These are phyloP conservation scores for Saccostrea echinata DNA, from an alignment of 1,140 invertebrate genomes.

Conservation along the genomic window DNA sequence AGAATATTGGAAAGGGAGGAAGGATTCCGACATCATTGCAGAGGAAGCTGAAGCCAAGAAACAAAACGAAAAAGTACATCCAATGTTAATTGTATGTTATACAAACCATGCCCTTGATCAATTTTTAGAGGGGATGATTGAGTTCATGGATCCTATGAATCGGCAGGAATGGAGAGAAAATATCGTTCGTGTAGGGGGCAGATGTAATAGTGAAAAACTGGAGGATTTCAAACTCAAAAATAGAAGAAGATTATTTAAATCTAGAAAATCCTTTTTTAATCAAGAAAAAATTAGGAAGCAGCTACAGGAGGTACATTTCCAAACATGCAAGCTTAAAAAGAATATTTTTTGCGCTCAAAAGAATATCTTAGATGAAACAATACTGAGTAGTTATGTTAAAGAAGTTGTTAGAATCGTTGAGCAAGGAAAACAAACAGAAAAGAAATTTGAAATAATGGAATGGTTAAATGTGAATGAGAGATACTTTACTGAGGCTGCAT, in stretches of 20 bases:
- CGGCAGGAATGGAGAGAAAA: neutral
- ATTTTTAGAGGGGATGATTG: slow-evolving; percentile 86
- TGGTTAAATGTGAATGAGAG: neutral
- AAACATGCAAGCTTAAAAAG: slow-evolving; percentile 39
- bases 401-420: slow-evolving; percentile 23
- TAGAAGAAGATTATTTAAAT: slow-evolving; percentile 62
- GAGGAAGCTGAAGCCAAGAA: neutral
- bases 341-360: slow-evolving; percentile 50
- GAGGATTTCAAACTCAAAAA: slow-evolving; percentile 58
- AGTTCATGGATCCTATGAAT: slow-evolving; percentile 58
- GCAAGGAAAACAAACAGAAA: neutral
- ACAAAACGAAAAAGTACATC: slow-evolving; percentile 62
- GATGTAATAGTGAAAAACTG: slow-evolving; percentile 82
- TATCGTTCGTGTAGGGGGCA: slow-evolving; percentile 87
- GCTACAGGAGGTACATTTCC: neutral
- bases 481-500: neutral
- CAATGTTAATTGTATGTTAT: slow-evolving; percentile 89
- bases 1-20: slow-evolving; percentile 58
- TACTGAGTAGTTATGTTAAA: slow-evolving; percentile 51
- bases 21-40: neutral
- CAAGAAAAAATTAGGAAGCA: slow-evolving; percentile 6
- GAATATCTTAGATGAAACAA: slow-evolving; percentile 59
- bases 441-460: neutral
- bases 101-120: slow-evolving; percentile 94
- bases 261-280: slow-evolving; percentile 47